Base-by-base conservation (phyloP, 2,113 vertebrate species). In the Chauna torquata region DNA sequence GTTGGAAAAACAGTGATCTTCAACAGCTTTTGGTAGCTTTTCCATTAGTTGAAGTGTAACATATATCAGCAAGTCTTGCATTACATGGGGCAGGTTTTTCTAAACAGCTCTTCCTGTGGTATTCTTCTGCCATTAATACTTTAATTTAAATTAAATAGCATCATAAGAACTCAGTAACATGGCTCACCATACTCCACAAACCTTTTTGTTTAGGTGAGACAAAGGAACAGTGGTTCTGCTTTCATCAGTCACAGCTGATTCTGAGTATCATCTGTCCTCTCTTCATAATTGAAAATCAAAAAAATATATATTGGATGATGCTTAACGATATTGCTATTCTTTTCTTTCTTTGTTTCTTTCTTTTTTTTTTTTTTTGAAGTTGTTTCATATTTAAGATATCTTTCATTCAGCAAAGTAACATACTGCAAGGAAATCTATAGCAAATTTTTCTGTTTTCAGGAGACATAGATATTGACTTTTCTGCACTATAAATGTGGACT, bases 201-300 rank as follows among this genome's bases (percentile, higher is more conserved):
- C 5, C 22, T 6, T 8, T 75, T 54, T 70, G 62, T 74, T 81
- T 52, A 38, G 22, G 11, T 24, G 24, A 86, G 54, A 34, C 36
- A 58, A 62, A 84, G 28, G 18, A 45, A 40, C 0, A 3, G 24
- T 42, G 24, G 34, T 64, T 82, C 42, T 80, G 9, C 19, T 94
- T 81, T n/a, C 20, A 28, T 20, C 40, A 45, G 36, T 34, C 55
- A 36, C 2, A 17, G 16, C 34, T 75, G 70, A 55, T 12, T 24
- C 34, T 45, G 17, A 62, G 16, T 23, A 80, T 75, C n/a, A 47
- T 28, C 64, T 78, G 11, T 77, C 8, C 25, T 69, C 34, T 62
- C 4, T 13, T 15, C n/a, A 28, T 28, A 18, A 1, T n/a, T 0
- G 5, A 65, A 76, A 78, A n/a, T n/a, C 8, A n/a, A 16, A 75